Base-by-base conservation (phyloP, 1,140 invertebrate genomes). In the Achroia grisella region DNA sequence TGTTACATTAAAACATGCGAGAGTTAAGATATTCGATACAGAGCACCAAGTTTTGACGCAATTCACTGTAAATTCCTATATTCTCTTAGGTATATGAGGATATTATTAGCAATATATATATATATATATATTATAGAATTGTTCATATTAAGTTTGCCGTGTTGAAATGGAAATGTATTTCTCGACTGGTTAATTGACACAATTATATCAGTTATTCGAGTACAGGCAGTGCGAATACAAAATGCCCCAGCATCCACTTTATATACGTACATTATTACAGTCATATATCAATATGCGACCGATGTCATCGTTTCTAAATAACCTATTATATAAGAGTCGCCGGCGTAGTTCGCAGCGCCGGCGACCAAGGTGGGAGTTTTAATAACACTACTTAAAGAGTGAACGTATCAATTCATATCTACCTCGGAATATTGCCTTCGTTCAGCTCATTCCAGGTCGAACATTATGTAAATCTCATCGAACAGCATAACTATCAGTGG, bases 181-280 rank as follows among this genome's bases (percentile, higher is more conserved):
- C 59, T 60, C 46, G 53, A 62, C 63, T 58, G 57, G 56, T 71
- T 84, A 84, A 84, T 84, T 84, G 80, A 84, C 80, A 84, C 80
- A 74, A 71, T 71, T 55, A 61, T 58, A 56, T 55, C 35, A 47
- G 36, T 52, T 47, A 56, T 32, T 10, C 66, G 71, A 63, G 49
- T 66, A 60, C 72, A 68, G 71, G 52, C 77, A 71, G 56, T 72
- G 74, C 76, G 77, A 70, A 52, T 30, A 45, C 48, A 52, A 56
- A 63, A 71, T 78, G 76, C 57, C 76, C 80, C 74, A 62, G 76
- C 80, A 84, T 82, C 80, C 78, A 84, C 78, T 74, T 71, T 70
- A 67, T 68, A 81, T 54, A 77, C 63, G 65, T 74, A 69, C 67
- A 61, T 66, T 59, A 68, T 57, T 70, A 64, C 71, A 75, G 73